A percentile compares a stretch with the other conserved stretches of the same genome.
Conservation (phyloP, 2,113 vertebrate species). For the Nothoprocta pentlandii region DNA sequence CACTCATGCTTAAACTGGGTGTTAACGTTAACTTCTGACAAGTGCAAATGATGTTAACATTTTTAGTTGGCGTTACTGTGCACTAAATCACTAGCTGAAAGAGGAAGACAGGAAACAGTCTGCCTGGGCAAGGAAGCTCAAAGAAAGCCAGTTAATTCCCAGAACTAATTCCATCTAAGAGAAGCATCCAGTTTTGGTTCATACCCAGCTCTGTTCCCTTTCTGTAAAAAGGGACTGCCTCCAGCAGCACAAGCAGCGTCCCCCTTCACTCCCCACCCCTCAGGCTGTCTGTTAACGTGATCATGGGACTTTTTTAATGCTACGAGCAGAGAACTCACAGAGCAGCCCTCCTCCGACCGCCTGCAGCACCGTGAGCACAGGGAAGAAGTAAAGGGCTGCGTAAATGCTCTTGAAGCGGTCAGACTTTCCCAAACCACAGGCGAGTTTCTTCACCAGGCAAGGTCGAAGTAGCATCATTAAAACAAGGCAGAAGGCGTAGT, state of each 20-base stretch:
- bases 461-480: conserved; percentile 97
- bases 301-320: not conserved
- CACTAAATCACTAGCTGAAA: not conserved
- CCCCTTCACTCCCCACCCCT: not conserved
- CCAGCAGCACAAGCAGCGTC: not conserved
- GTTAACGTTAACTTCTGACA: not conserved
- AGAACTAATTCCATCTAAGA: not conserved
- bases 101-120: not conserved
- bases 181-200: not conserved
- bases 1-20: fast-evolving
- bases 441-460: conserved; percentile 97
- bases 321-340: conserved; percentile 83
- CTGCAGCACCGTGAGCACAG: conserved; percentile 94
- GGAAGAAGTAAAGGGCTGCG: conserved; percentile 97
- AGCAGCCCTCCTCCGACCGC: conserved; percentile 95
- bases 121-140: not conserved
- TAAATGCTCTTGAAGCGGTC: conserved; percentile 98
- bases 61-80: not conserved
- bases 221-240: not conserved
- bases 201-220: fast-evolving
- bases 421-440: conserved; percentile 93
- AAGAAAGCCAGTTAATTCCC: not conserved
- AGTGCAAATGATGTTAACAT: not conserved
- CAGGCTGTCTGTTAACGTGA: not conserved
- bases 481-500: conserved; percentile 94